Conservation (phyloP, 2,113 vertebrate species). For the Sus scrofa region T2T-Sscrofa CM000826.6:88220001-88220500, state of each 20-base stretch:
- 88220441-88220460: conserved; percentile 40
- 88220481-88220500: background rate
- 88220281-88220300: conserved; percentile 5
- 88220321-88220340: background rate
- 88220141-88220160: too few species aligned
- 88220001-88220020: conserved; percentile 44
- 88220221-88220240: too few species aligned
- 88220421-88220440: background rate
- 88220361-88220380: conserved; percentile 33
- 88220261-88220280: conserved; percentile 49
- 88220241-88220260: too few species aligned
- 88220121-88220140: too few species aligned
- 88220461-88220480: background rate
- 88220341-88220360: background rate
- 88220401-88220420: background rate
- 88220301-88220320: background rate
- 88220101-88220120: too few species aligned
- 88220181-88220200: too few species aligned
- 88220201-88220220: too few species aligned
- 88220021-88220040: too few species aligned
- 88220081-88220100: too few species aligned
- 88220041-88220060: too few species aligned
- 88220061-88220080: too few species aligned
- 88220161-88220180: too few species aligned
- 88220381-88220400: conserved; percentile 15